These are phyloP conservation scores for Scleropages formosus DNA, from an alignment of 2,797 vertebrate genomes.

Conservation along the genomic window DNA sequence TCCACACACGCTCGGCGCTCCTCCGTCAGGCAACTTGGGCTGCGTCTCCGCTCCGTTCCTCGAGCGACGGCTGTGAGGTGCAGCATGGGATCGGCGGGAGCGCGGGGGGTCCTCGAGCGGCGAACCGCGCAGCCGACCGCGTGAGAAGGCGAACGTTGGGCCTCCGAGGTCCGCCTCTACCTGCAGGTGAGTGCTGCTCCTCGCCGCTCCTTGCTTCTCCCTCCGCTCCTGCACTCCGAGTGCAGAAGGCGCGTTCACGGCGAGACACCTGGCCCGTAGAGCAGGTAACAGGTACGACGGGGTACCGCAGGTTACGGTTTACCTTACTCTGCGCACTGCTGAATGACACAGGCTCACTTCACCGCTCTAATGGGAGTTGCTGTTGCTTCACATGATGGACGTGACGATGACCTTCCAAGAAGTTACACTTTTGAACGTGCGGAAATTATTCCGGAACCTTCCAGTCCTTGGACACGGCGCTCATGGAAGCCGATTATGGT, in stretches of 20 bases:
- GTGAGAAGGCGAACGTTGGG: slow-evolving; percentile 39
- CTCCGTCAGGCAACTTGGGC: slow-evolving; percentile 47
- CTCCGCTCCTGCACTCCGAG: not conserved
- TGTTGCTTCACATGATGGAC: too few relatives aligned
- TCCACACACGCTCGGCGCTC: slow-evolving; percentile 52
- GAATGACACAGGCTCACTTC: too few relatives aligned
- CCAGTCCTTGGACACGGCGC: too few relatives aligned
- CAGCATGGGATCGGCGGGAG: slow-evolving; percentile 48
- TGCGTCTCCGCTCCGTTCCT: slow-evolving; percentile 32
- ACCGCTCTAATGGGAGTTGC: too few relatives aligned
- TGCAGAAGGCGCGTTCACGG: not conserved
- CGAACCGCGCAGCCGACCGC: slow-evolving; percentile 46
- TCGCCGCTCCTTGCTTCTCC: not conserved
- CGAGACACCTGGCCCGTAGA: too few relatives aligned
- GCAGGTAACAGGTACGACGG: not conserved
- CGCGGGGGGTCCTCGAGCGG: slow-evolving; percentile 33
- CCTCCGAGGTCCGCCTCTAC: slow-evolving; percentile 47
- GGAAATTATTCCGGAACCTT: too few relatives aligned
- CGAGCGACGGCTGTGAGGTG: not conserved
- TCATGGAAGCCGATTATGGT: too few relatives aligned
- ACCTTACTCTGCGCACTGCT: not conserved
- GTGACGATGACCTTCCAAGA: too few relatives aligned
- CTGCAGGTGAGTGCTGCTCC: slow-evolving; percentile 52
- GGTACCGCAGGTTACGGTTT: not conserved
- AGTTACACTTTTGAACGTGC: too few relatives aligned